These are phyloP conservation scores for Protosalanx chinensis DNA, from an alignment of 2,797 vertebrate species.

Conservation along the genomic window DNA sequence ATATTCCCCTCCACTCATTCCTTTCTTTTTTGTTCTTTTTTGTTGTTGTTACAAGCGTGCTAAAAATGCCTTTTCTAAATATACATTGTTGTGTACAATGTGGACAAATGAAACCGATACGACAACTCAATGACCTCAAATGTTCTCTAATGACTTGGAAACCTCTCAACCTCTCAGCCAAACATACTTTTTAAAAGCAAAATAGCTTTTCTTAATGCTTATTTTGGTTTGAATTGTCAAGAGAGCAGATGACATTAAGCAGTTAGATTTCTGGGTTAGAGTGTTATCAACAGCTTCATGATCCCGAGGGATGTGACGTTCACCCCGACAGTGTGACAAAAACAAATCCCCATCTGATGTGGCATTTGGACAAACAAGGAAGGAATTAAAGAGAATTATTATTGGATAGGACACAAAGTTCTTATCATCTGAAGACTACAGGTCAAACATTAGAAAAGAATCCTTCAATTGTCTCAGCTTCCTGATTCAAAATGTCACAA, in stretches of 20 bases:
- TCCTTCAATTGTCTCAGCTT: conserved; percentile 37
- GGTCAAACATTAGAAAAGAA: conserved; percentile 40
- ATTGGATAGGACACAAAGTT: conserved; percentile 27
- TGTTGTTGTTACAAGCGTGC: background rate
- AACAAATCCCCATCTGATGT: conserved; percentile 45
- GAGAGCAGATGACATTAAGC: conserved; percentile 44
- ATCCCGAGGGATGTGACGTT: conserved; percentile 27
- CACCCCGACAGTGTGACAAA: conserved; percentile 21
- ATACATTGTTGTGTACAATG: background rate
- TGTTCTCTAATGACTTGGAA: background rate
- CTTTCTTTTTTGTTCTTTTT: background rate
- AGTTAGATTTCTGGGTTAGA: conserved; percentile 38
- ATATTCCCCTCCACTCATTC: background rate
- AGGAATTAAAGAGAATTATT: conserved; percentile 41
- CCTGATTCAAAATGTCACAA: conserved; percentile 60
- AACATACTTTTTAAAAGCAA: background rate
- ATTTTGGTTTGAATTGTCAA: conserved; percentile 17
- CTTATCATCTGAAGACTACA: conserved; percentile 29
- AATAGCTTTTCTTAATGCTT: conserved; percentile 2
- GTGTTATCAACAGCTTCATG: conserved; percentile 38
- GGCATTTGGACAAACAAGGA: conserved; percentile 50
- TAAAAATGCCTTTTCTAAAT: background rate
- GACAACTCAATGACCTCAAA: background rate
- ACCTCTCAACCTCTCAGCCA: background rate
- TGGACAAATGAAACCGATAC: too few species aligned